Percentiles rank a stretch among this genome's conserved stretches.
phyloP scores from a whole-genome alignment of 2,113 vertebrate genomes.

The Rhizomys pruinosus region DNA sequence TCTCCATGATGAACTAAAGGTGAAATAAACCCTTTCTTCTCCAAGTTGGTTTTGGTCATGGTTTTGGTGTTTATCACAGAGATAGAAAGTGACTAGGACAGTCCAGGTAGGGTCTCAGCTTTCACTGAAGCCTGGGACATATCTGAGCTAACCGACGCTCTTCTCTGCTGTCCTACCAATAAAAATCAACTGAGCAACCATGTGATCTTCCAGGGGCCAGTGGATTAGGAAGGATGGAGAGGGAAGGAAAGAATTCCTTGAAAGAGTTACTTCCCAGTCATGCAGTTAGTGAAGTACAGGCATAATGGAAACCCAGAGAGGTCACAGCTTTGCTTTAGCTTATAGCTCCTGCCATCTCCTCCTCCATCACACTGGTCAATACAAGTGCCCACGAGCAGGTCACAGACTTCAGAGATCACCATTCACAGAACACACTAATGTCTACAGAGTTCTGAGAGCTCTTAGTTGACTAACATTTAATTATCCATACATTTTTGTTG shows the following conservation, averaged over 20 bases:
- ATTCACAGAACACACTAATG: background rate
- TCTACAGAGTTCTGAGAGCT: background rate
- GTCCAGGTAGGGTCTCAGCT: background rate
- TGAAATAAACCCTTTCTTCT: no score
- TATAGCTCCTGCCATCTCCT: background rate
- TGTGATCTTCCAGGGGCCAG: background rate
- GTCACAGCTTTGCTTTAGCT: background rate
- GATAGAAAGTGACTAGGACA: no score
- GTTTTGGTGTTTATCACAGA: no score
- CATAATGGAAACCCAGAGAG: background rate
- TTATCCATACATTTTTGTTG: background rate
- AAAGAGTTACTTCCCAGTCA: background rate
- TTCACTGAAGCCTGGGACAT: background rate
- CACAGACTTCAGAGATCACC: background rate
- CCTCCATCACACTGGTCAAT: background rate
- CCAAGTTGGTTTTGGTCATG: no score
- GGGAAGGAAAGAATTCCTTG: background rate
- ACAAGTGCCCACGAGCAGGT: background rate
- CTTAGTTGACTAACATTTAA: background rate
- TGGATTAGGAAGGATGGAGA: background rate
- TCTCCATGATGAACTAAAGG: no score
- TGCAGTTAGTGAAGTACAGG: background rate
- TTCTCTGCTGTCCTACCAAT: background rate
- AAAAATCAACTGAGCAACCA: background rate
- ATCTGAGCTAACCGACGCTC: background rate